A percentile compares a stretch with the other conserved stretches of the same genome.
These are phyloP conservation scores for Leptodactylus fuscus DNA, from an alignment of 2,113 vertebrate species.

Conservation along the genomic window DNA sequence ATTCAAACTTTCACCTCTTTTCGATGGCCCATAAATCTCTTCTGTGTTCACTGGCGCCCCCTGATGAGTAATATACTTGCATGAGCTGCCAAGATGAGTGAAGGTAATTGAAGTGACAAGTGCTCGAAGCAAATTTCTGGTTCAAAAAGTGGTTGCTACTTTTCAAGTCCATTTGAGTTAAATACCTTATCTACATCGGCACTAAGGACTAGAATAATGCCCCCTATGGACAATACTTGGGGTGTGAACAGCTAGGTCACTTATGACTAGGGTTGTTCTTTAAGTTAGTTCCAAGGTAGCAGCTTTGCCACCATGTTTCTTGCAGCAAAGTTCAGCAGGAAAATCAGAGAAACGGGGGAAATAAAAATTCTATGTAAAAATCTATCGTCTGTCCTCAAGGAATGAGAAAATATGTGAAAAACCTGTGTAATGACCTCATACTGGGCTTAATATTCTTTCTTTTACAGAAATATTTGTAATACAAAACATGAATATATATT, in stretches of 20 bases:
- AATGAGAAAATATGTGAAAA: conserved; percentile 42
- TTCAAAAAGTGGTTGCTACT: conserved; percentile 36
- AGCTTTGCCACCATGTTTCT: conserved; percentile 6
- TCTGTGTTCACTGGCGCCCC: neutral
- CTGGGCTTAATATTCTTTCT: conserved; percentile 55
- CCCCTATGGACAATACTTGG: neutral
- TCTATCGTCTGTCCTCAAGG: conserved; percentile 3
- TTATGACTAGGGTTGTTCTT: conserved; percentile 12
- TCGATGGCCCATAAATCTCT: neutral
- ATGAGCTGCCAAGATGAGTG: neutral
- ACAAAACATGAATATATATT: conserved; percentile 59
- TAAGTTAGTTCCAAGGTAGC: neutral
- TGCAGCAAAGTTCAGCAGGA: conserved; percentile 40
- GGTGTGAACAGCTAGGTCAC: neutral
- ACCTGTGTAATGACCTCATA: conserved; percentile 49
- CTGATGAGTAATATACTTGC: neutral
- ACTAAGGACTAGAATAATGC: neutral
- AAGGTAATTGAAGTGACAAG: neutral
- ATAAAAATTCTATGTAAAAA: conserved; percentile 1
- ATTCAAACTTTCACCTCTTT: neutral
- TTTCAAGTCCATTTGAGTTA: neutral
- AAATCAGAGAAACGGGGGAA: conserved; percentile 20
- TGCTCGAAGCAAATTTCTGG: conserved; percentile 5
- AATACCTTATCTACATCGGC: neutral
- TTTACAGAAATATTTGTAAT: conserved; percentile 7